Percentiles rank a stretch among this genome's conserved stretches.
Conservation (phyloP, 2,113 vertebrate genomes). For the Tenebrosternarchus preto region DNA sequence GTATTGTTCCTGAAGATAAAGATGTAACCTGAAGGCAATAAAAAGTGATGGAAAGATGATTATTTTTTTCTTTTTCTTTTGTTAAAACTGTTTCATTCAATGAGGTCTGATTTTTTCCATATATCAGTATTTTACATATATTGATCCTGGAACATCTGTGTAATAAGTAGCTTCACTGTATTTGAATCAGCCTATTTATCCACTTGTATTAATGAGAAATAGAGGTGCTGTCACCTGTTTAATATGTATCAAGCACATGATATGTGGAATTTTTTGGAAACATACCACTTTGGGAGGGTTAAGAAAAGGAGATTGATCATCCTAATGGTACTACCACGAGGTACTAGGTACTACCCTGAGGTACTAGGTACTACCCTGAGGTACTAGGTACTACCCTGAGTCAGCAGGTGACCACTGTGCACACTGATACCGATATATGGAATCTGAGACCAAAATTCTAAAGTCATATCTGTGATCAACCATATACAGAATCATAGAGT, state of each 20-base stretch:
- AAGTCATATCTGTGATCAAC: no score
- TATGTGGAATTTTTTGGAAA: no score
- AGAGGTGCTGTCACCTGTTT: background rate
- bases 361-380: no score
- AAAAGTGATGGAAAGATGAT: conserved; percentile 6
- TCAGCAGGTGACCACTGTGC: no score
- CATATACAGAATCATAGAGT: no score
- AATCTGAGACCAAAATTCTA: no score
- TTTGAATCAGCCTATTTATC: background rate
- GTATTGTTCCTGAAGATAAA: conserved; percentile 26
- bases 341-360: no score
- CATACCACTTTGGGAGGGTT: background rate
- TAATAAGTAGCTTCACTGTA: background rate
- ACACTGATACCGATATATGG: no score
- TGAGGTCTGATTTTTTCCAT: background rate
- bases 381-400: no score
- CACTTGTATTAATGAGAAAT: background rate
- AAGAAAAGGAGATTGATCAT: background rate
- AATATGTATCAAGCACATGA: background rate
- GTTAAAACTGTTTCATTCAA: background rate
- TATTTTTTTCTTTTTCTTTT: conserved; percentile 6
- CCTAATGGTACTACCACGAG: no score
- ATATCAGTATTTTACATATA: background rate
- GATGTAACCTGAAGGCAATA: conserved; percentile 20
- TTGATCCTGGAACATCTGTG: background rate